Base-by-base conservation (phyloP, 2,797 vertebrate genomes). In the Rhinophrynus dorsalis region DNA sequence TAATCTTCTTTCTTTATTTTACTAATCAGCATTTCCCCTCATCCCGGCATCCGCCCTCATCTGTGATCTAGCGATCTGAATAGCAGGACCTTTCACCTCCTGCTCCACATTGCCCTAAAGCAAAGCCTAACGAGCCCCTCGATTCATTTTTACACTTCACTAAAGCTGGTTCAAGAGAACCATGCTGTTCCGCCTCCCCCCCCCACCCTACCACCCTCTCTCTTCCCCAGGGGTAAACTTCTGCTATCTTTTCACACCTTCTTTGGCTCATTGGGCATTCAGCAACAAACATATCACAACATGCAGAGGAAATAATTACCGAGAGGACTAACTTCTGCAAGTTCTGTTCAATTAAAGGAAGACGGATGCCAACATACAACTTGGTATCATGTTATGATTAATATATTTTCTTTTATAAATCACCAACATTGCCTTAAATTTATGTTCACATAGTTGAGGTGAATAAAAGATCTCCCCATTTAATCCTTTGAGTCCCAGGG, bases 181-280 rank as follows among this genome's bases (percentile, higher is more conserved):
- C 59, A 52, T 57, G 68, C 60, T 63, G 60, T 57, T 58, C 65
- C 30, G 17, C 42, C 68, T n/a, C n/a, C n/a, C n/a, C n/a, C n/a
- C n/a, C n/a, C n/a, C n/a, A n/a, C n/a, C n/a, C n/a, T n/a, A n/a
- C 51, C 24, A 50, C 21, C 60, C 52, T 57, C 60, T 15, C 32
- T 12, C 40, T 57, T 57, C 60, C 68, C 60, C 32, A 27, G 23
- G 60, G 68, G 60, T 40, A 50, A 63, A 65, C 68, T 29, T 63
- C 60, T 72, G 68, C 60, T 72, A 48, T 45, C 24, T 58, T n/a
- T 48, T 72, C 59, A 29, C 68, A 64, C 68, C 60, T 72, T 42
- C 18, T 26, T 58, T 72, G 68, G 68, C 68, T 72, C 68, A 57
- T 64, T 64, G 68, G 60, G 40, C 68, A 72, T 72, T 71, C 68